phyloP scores from a whole-genome alignment of 1,140 invertebrate species.

The Ceratitis capitata region DNA sequence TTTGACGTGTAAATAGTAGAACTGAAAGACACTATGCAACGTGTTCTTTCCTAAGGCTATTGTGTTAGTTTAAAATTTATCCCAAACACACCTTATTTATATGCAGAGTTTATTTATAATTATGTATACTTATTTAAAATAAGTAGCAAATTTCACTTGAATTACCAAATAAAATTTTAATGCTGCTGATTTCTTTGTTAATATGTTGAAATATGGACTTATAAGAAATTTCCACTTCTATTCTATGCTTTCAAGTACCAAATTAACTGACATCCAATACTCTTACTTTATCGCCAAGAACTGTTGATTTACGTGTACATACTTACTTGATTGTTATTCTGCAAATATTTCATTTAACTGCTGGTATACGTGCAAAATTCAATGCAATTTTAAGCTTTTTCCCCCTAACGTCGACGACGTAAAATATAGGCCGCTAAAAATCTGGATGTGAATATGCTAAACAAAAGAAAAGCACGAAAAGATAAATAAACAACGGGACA shows the following conservation, averaged over 20 bases:
- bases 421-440: not conserved
- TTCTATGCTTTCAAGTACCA: not conserved
- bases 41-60: too few species aligned
- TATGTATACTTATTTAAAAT: too few species aligned
- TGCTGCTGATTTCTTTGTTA: not conserved
- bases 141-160: too few species aligned
- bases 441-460: not conserved
- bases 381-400: not conserved
- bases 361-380: not conserved
- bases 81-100: too few species aligned
- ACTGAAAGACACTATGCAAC: too few species aligned
- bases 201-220: not conserved
- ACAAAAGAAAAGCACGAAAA: not conserved
- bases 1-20: too few species aligned
- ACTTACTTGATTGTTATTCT: not conserved
- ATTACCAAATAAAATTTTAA: too few species aligned
- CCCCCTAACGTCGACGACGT: not conserved
- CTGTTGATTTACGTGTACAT: too few species aligned
- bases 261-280: not conserved
- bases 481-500: not conserved
- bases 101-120: too few species aligned
- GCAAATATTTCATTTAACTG: not conserved
- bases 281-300: not conserved
- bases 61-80: too few species aligned
- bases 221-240: not conserved